Conservation (phyloP, 2,888 invertebrate genomes). For the Eupithecia centaureata region DNA sequence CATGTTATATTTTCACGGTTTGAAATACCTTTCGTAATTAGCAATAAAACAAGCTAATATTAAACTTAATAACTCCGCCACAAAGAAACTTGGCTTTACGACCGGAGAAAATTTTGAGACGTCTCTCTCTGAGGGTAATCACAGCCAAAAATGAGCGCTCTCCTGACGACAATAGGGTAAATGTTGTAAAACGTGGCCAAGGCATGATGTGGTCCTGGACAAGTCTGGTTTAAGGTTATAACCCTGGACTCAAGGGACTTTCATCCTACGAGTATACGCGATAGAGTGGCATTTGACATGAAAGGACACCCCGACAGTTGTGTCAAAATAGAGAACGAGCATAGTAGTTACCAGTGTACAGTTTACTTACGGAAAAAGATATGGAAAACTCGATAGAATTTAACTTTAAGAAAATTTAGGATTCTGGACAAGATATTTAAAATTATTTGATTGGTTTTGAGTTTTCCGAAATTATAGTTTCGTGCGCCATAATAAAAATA, state of each 20-base stretch:
- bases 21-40: conserved; percentile 11
- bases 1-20: conserved; percentile 7
- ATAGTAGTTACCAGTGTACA: too few species aligned
- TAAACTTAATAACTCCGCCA: conserved; percentile 13
- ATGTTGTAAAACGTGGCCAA: conserved; percentile 41
- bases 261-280: neutral
- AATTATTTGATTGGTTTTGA: too few species aligned
- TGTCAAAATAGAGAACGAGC: too few species aligned
- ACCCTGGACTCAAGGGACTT: neutral
- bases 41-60: conserved; percentile 12
- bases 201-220: conserved; percentile 37
- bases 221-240: neutral
- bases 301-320: too few species aligned
- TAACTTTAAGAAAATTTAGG: too few species aligned
- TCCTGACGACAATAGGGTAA: conserved; percentile 39
- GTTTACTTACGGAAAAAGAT: too few species aligned
- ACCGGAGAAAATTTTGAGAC: conserved; percentile 31
- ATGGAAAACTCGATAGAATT: too few species aligned
- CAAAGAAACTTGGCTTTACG: conserved; percentile 24
- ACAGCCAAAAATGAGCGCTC: conserved; percentile 39
- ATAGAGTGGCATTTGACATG: neutral
- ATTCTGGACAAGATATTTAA: too few species aligned
- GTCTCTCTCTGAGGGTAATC: conserved; percentile 36
- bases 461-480: too few species aligned
- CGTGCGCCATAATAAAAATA: too few species aligned